Evolutionary conservation across 2,113 vertebrate species (phyloP), one percentile per base, ranked within the genome.

Genomic region (Boulengerochromis microlepis): DNA sequence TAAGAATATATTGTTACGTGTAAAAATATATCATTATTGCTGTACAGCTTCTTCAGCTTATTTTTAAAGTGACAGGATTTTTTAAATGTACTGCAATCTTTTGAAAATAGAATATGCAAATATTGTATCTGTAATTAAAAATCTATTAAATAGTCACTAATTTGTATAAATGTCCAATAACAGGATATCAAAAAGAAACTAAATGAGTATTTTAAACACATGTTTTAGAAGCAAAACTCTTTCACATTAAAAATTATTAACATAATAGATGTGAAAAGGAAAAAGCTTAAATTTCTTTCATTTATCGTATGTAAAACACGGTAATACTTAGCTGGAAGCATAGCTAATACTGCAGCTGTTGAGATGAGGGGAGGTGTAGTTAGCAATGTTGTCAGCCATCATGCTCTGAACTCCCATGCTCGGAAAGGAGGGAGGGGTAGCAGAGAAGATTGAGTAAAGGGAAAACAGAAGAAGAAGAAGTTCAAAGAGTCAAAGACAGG

Each of bases 321-420:
- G 42, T 50, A n/a, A 35, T n/a, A 42, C 1, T 12, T 19, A 35
- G 71, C 90, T 90, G 91, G 90, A 93, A 93, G 61, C 87, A 7
- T 12, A 74, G 90, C 91, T 80, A 82, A 74, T 80, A 83, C 82
- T 86, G 86, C 56, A 64, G 80, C 5, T 53, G 84, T 80, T 69
- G 82, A 57, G 52, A 22, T 10, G 19, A 52, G 88, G 74, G n/a
- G 54, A 61, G 53, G 61, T 57, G 86, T 10, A 11, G 82, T 81
- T 66, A 59, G 40, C 10, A 19, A 5, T 5, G 82, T 80, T 71
- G 61, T 89, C 84, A 85, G 87, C 81, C 81, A 81, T 87, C 95
- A 95, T 96, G 96, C 95, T 90, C 84, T 89, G 93, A 91, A 93
- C 84, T 88, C 81, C 92, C 93, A 94, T 94, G 94, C 94, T 91